Conservation (phyloP, 2,888 invertebrate species). For the Tortrix viridana region DNA sequence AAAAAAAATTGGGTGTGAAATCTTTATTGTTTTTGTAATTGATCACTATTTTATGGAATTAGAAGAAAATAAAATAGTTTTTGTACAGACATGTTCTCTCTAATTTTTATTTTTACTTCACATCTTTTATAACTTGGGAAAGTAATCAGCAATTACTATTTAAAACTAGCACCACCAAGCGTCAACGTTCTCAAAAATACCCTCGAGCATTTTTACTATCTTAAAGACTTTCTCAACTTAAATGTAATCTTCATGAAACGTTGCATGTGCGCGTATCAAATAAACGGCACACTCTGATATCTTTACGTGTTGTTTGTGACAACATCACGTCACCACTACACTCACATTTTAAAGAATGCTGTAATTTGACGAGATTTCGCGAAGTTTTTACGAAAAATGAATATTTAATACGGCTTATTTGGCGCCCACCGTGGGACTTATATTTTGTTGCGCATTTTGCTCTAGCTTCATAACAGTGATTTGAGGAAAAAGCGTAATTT, state of each 20-base stretch:
- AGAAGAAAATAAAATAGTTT: too few relatives aligned
- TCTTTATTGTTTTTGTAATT: too few relatives aligned
- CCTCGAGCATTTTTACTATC: slow-evolving; percentile 36
- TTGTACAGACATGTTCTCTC: too few relatives aligned
- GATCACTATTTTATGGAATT: too few relatives aligned
- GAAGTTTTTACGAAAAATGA: slow-evolving; percentile 68
- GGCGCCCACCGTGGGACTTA: slow-evolving; percentile 63
- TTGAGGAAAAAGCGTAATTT: slow-evolving; percentile 56
- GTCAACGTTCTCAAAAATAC: slow-evolving; percentile 11
- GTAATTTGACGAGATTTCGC: slow-evolving; percentile 71
- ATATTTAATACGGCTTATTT: slow-evolving; percentile 65
- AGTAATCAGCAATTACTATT: not conserved
- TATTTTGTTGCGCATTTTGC: slow-evolving; percentile 52
- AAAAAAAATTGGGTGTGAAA: too few relatives aligned
- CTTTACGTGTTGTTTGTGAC: not conserved
- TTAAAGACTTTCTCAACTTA: slow-evolving; percentile 62
- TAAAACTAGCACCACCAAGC: not conserved
- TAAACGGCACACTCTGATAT: not conserved
- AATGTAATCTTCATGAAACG: slow-evolving; percentile 6
- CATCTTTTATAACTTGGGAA: not conserved
- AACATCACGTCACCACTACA: not conserved
- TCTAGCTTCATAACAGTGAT: slow-evolving; percentile 53
- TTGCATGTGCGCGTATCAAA: not conserved
- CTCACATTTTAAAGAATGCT: slow-evolving; percentile 4
- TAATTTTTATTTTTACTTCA: not conserved